Conservation (phyloP, 2,888 invertebrate species). For the Drosophila mulleri region DNA sequence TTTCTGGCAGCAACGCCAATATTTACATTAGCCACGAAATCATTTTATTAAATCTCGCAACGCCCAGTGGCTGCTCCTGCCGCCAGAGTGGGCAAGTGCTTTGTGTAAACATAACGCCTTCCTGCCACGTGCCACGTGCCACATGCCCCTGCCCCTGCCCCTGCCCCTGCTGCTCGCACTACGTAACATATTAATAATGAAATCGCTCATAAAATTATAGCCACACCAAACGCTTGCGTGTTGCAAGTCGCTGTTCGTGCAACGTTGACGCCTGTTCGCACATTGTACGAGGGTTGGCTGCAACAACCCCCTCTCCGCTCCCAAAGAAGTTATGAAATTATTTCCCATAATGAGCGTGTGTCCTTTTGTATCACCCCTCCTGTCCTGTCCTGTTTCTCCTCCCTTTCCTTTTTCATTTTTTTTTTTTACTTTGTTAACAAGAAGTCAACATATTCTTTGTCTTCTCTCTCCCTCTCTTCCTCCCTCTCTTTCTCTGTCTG, state of each 20-base stretch:
- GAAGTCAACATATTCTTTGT: constrained; percentile 72
- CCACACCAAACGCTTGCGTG: constrained; percentile 72
- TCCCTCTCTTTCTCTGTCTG: neutral
- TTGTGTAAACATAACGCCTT: constrained; percentile 84
- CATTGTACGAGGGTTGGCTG: constrained; percentile 63
- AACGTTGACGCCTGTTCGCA: constrained; percentile 52
- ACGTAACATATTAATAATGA: constrained; percentile 80
- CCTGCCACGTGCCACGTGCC: constrained; percentile 78
- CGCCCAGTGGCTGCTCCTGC: constrained; percentile 16
- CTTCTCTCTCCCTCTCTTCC: neutral
- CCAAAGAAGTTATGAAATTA: constrained; percentile 85
- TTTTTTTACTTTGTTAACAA: constrained; percentile 53
- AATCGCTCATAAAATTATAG: constrained; percentile 83
- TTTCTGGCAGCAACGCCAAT: constrained; percentile 51
- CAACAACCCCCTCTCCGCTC: constrained; percentile 65
- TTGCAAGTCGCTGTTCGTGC: constrained; percentile 50
- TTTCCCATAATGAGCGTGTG: constrained; percentile 83
- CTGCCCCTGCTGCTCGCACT: constrained; percentile 28
- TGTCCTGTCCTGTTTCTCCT: constrained; percentile 2
- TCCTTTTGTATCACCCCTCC: constrained; percentile 49
- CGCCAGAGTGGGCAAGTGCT: constrained; percentile 39
- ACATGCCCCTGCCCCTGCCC: constrained; percentile 1
- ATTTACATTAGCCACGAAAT: constrained; percentile 82
- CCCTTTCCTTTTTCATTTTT: neutral
- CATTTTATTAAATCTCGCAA: constrained; percentile 71